phyloP scores from a whole-genome alignment of 2,113 vertebrate species.

The Merops nubicus region DNA sequence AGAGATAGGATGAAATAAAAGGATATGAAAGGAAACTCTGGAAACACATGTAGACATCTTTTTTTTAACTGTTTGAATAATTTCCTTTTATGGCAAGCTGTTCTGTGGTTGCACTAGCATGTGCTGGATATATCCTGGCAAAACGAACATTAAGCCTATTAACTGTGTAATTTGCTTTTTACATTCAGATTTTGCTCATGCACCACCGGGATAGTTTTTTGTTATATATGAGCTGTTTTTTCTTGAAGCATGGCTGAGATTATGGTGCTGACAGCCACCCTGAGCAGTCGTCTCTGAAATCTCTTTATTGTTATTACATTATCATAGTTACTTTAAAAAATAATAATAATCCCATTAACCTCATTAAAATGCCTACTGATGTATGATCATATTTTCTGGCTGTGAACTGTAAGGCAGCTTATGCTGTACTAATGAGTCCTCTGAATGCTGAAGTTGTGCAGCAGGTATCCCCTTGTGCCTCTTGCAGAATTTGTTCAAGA shows the following conservation, averaged over 20 bases:
- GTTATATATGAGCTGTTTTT: neutral
- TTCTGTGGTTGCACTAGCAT: neutral
- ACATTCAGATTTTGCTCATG: neutral
- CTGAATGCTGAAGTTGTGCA: neutral
- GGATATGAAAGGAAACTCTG: neutral
- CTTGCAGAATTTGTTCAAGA: neutral
- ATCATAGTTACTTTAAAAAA: conserved; percentile 11
- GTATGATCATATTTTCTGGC: neutral
- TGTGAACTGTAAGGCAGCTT: neutral
- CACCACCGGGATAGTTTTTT: neutral
- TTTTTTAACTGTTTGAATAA: neutral
- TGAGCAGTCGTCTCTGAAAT: neutral
- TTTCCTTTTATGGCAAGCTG: neutral
- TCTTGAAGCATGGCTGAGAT: neutral
- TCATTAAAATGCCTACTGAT: conserved; percentile 28
- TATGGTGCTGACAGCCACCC: neutral
- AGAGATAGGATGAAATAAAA: neutral
- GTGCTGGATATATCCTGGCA: neutral
- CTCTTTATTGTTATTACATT: neutral
- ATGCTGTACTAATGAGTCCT: neutral
- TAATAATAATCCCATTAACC: conserved; percentile 33
- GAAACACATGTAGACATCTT: neutral
- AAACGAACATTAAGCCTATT: neutral
- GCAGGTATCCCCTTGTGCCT: neutral
- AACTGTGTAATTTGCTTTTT: neutral